A percentile compares a stretch with the other conserved stretches of the same genome.
These are phyloP conservation scores for Syrmaticus mikado DNA, from an alignment of 2,113 vertebrate species.

Conservation along the genomic window DNA sequence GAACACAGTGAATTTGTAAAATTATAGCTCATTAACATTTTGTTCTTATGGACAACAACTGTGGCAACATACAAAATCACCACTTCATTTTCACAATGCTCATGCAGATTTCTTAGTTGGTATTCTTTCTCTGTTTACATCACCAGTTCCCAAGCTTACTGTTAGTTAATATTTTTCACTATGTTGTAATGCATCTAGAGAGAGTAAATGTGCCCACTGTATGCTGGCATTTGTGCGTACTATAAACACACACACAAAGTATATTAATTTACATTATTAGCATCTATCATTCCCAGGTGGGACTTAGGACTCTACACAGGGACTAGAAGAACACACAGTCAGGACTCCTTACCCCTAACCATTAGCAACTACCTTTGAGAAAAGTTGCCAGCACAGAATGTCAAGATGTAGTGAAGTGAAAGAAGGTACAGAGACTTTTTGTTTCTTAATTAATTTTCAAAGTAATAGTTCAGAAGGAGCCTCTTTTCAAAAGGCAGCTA, in stretches of 20 bases:
- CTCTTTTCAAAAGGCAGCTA: neutral
- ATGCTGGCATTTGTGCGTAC: neutral
- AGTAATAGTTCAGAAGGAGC: neutral
- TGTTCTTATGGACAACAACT: slow-evolving; percentile 15
- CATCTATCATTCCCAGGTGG: neutral
- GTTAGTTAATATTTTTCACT: neutral
- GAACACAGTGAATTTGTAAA: slow-evolving; percentile 18
- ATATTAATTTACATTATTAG: neutral
- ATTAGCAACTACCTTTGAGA: neutral
- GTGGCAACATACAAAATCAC: neutral
- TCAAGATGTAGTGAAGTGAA: neutral
- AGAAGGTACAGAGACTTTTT: neutral
- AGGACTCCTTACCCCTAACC: neutral
- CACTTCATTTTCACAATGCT: neutral
- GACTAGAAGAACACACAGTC: neutral
- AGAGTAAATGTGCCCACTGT: neutral
- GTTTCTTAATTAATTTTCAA: neutral
- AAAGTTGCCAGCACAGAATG: neutral
- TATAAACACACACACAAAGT: neutral
- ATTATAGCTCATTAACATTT: slow-evolving; percentile 50
- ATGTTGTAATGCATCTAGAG: neutral
- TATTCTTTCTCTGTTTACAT: neutral
- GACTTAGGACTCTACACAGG: neutral
- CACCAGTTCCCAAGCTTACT: neutral
- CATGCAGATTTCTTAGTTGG: neutral